phyloP scores from a whole-genome alignment of 2,797 vertebrate species.

The Paramormyrops hopkinsi region DNA sequence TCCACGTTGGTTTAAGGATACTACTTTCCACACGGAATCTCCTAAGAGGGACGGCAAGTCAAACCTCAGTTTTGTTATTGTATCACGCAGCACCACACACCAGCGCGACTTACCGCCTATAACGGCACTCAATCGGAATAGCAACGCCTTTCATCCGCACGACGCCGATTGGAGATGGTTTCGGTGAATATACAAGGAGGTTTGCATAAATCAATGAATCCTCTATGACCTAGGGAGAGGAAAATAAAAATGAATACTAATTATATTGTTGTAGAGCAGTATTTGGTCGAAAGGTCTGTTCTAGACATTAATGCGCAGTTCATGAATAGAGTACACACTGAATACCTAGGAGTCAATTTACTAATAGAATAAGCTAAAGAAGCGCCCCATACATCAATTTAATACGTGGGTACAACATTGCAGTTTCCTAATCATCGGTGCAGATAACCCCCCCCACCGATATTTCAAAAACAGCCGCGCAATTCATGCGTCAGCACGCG shows the following conservation, averaged over 20 bases:
- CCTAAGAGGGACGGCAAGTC: constrained; percentile 33
- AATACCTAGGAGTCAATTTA: neutral
- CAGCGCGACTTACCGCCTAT: constrained; percentile 9
- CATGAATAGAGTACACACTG: neutral
- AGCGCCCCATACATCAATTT: neutral
- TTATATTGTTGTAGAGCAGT: neutral
- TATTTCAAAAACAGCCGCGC: neutral
- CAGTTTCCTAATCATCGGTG: neutral
- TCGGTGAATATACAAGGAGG: constrained; percentile 13
- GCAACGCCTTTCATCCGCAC: neutral
- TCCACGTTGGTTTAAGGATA: constrained; percentile 53
- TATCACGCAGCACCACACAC: neutral
- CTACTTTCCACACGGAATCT: constrained; percentile 52
- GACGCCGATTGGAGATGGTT: neutral
- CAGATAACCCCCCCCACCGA: neutral
- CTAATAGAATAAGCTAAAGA: neutral
- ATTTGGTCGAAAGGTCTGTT: neutral
- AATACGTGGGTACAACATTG: neutral
- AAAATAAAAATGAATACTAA: neutral
- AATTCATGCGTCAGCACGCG: neutral
- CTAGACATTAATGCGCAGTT: neutral
- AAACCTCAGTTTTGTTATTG: neutral
- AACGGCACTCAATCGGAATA: constrained; percentile 22
- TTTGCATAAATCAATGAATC: constrained; percentile 16
- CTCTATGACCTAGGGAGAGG: neutral